phyloP scores from a whole-genome alignment of 1,140 invertebrate species.

The Reticulitermes speratus region DNA sequence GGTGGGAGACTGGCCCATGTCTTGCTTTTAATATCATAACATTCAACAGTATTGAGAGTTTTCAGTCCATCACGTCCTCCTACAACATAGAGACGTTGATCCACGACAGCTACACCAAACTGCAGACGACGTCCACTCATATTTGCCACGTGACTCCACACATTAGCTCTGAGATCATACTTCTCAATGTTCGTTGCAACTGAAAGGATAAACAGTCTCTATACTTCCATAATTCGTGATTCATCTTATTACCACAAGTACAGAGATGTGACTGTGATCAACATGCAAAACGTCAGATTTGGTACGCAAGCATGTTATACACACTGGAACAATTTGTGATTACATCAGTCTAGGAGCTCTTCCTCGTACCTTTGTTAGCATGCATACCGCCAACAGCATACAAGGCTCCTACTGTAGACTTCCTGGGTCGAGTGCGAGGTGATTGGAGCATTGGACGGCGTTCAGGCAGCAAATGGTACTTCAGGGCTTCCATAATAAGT shows the following conservation, averaged over 20 bases:
- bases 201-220: constrained; percentile 38
- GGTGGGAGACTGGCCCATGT: constrained; percentile 78
- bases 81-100: constrained; percentile 78
- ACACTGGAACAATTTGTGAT: no score
- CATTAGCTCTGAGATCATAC: constrained; percentile 81
- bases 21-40: constrained; percentile 55
- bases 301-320: no score
- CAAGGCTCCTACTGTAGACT: constrained; percentile 85
- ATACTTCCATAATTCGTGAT: not conserved
- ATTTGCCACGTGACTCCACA: constrained; percentile 74
- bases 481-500: constrained; percentile 89
- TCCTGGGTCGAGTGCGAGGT: constrained; percentile 79
- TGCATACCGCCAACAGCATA: constrained; percentile 91
- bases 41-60: constrained; percentile 74
- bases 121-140: constrained; percentile 82
- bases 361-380: constrained; percentile 63
- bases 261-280: no score
- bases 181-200: constrained; percentile 86
- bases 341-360: no score
- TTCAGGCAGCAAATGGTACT: constrained; percentile 88
- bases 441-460: constrained; percentile 73
- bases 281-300: no score
- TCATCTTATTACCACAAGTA: no score
- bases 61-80: constrained; percentile 93
- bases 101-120: constrained; percentile 86